Base-by-base conservation (phyloP, 2,113 vertebrate genomes). In the Scalopus aquaticus region DNA sequence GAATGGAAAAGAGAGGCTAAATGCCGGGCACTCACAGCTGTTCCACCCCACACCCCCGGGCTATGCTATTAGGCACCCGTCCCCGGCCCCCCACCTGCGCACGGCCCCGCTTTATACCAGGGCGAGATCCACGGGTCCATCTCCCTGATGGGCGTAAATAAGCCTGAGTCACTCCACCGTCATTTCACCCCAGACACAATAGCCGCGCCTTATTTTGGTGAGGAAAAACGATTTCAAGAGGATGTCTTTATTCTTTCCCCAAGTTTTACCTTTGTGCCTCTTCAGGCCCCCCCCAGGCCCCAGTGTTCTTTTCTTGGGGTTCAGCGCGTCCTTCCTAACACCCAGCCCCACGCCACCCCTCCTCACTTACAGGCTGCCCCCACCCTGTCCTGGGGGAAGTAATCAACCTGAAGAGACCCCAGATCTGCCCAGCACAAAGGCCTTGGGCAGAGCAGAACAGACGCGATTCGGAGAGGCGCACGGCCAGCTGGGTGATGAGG, bases 1-100 rank as follows among this genome's bases (percentile, higher is more conserved):
- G 97, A 97, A 97, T 98, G 98, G 98, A 98, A 98, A 98, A 98
- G 97, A 98, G 97, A 98, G 97, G 97, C 96, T 94, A 97, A 97
- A 96, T 96, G 97, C 95, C 51, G 97, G 98, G 96, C 97, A 97
- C 97, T 97, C 93, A 96, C 96, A 97, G 95, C 95, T 97, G 94
- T 97, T 97, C 98, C 97, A 95, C 98, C 98, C 97, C 97, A 56
- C 93, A 97, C 95, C 96, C 97, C 97, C 97, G 98, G 97, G 98
- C 98, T 98, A 98, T 97, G 97, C 98, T 97, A 91, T 98, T 98
- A 96, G 97, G 97, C 93, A 93, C 96, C 65, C 24, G n/a, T 9
- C 17, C 17, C 17, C 35, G 15, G 64, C 62, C 62, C 62, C 30
- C 28, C 95, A 97, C 95, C 87, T 97, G 96, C 96, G 96, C 96